Base-by-base conservation (phyloP, 2,113 vertebrate genomes). In the Brienomyrus brachyistius region DNA sequence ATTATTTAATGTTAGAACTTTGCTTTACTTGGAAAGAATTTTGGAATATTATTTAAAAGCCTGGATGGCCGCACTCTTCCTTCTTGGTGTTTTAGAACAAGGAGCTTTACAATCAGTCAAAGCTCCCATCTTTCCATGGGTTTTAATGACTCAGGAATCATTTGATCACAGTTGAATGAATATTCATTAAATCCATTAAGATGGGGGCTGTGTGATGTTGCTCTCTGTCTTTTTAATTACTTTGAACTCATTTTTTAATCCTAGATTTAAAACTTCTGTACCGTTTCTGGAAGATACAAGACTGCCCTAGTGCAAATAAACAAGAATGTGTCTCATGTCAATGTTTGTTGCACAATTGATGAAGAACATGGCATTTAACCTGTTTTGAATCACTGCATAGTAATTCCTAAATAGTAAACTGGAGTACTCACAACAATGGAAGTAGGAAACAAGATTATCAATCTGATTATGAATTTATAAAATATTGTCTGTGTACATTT, bases 101-200 rank as follows among this genome's bases (percentile, higher is more conserved):
- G 59, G 17, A n/a, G 31, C 66, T 88, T 19, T 40, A 82, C 45
- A 90, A 80, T 87, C 48, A 86, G 50, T 86, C 89, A 90, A 90
- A 90, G 83, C 89, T 90, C 92, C 92, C 89, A 89, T 93, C 91
- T 91, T 91, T 93, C 91, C 91, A 93, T 82, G 82, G 90, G 86
- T 62, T 90, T 92, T 93, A 93, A 92, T 90, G 92, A 93, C 91
- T 91, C 92, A 50, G 90, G 89, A 91, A 92, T 91, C 56, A 92
- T 92, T 91, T 91, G 93, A 93, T 94, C 91, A 92, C 91, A 92
- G 93, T 91, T 91, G 90, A 90, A 91, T 93, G 93, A 95, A 95
- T 96, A 96, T 96, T 95, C 94, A 91, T 94, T 92, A 91, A 92
- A 93, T 93, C 89, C 92, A 91, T 92, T 94, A 95, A 95, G 93